phyloP scores from a whole-genome alignment of 1,140 invertebrate species.

The Pemphigus obesinymphae region DNA sequence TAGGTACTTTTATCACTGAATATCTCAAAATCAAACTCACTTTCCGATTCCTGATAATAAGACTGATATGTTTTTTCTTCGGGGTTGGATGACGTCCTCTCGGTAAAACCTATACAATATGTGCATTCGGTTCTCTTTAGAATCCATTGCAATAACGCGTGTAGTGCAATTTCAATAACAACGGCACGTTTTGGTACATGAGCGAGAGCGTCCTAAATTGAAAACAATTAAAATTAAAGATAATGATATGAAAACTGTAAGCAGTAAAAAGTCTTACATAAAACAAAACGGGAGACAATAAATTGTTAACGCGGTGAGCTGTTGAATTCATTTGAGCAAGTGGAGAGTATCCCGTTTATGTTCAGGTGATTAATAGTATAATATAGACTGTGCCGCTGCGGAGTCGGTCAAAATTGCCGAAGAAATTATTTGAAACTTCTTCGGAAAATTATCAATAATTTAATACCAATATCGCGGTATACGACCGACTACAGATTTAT shows the following conservation, averaged over 20 bases:
- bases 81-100: too few species aligned
- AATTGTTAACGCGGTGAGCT: conserved; percentile 93
- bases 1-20: background rate
- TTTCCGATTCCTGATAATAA: conserved; percentile 71
- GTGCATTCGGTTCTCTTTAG: conserved; percentile 70
- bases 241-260: background rate
- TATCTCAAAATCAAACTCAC: conserved; percentile 51
- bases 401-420: too few species aligned
- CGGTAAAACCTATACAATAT: conserved; percentile 74
- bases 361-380: too few species aligned
- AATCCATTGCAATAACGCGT: conserved; percentile 82
- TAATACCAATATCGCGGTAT: too few species aligned
- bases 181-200: conserved; percentile 81
- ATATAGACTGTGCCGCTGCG: too few species aligned
- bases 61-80: too few species aligned
- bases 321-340: conserved; percentile 77
- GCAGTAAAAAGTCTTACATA: conserved; percentile 53
- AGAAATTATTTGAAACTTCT: too few species aligned
- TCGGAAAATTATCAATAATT: too few species aligned
- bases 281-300: conserved; percentile 81
- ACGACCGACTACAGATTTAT: too few species aligned
- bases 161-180: conserved; percentile 58
- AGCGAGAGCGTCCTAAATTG: conserved; percentile 69
- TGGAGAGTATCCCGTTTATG: conserved; percentile 57
- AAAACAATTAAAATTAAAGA: background rate